phyloP scores from a whole-genome alignment of 2,113 vertebrate species.

The Vulpes ferrilata region DNA sequence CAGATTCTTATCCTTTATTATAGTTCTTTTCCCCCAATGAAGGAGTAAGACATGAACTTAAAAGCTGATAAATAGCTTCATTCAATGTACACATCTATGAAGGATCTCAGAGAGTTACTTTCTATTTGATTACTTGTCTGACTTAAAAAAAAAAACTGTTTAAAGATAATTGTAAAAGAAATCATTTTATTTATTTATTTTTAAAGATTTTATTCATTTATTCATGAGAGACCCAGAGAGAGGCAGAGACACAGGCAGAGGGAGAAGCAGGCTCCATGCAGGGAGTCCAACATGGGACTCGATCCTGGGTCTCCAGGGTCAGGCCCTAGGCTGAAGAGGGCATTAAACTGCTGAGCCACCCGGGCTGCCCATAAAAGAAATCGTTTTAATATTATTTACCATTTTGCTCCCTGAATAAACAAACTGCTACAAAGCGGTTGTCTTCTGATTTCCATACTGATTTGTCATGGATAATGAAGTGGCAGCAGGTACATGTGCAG shows the following conservation, averaged over 20 bases:
- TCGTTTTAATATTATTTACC: not conserved
- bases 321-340: too few relatives aligned
- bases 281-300: too few relatives aligned
- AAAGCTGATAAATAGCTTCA: conserved; percentile 36
- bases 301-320: too few relatives aligned
- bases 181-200: not conserved
- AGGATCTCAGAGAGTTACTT: not conserved
- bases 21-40: not conserved
- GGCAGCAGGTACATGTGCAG: not conserved
- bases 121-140: not conserved
- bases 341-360: too few relatives aligned
- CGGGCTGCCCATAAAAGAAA: not conserved
- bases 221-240: too few relatives aligned
- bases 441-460: not conserved
- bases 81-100: not conserved
- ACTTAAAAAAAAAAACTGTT: not conserved
- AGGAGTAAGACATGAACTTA: not conserved
- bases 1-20: not conserved
- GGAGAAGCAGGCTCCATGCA: too few relatives aligned
- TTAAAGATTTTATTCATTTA: too few relatives aligned
- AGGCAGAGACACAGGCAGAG: too few relatives aligned
- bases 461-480: not conserved
- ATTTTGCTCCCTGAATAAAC: not conserved
- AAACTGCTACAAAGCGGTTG: not conserved
- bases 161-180: not conserved